A percentile compares a stretch with the other conserved stretches of the same genome.
These are phyloP conservation scores for Tuberolachnus salignus DNA, from an alignment of 2,888 invertebrate species.

Conservation along the genomic window DNA sequence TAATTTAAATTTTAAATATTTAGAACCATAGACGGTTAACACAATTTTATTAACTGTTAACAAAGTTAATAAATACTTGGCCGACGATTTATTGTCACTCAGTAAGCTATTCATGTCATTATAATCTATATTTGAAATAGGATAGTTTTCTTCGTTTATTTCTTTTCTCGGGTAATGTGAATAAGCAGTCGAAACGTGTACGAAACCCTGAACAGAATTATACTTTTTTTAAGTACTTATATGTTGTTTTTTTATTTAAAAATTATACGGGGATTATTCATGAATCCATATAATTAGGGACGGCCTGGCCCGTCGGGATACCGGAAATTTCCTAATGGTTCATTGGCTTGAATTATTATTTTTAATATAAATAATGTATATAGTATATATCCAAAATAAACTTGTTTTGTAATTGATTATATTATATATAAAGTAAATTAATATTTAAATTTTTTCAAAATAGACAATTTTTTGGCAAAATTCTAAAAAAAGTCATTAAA, in stretches of 20 bases:
- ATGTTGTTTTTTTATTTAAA: not conserved
- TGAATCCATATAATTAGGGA: no score
- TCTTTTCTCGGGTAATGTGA: not conserved
- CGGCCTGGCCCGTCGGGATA: no score
- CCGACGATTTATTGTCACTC: not conserved
- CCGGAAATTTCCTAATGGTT: no score
- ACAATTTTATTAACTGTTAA: not conserved
- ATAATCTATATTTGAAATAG: not conserved
- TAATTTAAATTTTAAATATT: not conserved
- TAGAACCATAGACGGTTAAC: not conserved
- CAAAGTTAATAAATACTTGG: not conserved
- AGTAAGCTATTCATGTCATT: not conserved
- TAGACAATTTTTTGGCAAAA: no score
- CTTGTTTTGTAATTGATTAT: no score
- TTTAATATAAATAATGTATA: not conserved
- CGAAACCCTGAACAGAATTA: conserved; percentile 14
- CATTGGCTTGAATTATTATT: not conserved
- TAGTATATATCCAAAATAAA: not conserved
- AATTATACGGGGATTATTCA: no score
- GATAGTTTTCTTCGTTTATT: conserved; percentile 2
- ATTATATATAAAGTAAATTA: no score
- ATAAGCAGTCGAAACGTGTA: conserved; percentile 21
- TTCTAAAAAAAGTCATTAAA: no score
- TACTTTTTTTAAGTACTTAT: not conserved
- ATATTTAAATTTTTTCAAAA: no score